Conservation (phyloP, 2,888 invertebrate species). For the Aspidiotus rigidus region DNA sequence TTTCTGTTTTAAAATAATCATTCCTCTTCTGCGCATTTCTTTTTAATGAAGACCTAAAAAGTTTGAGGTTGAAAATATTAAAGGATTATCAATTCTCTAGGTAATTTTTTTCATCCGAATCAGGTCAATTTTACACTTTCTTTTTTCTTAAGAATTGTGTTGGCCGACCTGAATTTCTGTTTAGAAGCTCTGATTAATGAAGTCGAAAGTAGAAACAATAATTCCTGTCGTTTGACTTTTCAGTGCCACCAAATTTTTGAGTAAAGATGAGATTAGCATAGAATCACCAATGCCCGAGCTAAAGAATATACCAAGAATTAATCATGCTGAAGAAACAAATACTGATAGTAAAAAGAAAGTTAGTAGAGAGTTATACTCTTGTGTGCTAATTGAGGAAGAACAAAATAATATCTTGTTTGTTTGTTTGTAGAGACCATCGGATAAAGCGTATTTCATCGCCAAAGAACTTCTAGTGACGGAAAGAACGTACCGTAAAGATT, state of each 20-base stretch:
- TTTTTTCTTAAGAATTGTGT: no score
- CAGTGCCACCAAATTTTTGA: slow-evolving; percentile 29
- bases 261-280: slow-evolving; percentile 20
- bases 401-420: no score
- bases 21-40: no score
- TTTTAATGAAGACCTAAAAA: no score
- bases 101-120: no score
- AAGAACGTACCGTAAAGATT: slow-evolving; percentile 85
- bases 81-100: no score
- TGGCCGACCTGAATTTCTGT: no score
- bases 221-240: neutral
- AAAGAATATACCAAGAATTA: slow-evolving; percentile 19
- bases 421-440: slow-evolving; percentile 45
- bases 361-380: neutral
- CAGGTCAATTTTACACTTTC: no score
- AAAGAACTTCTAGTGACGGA: slow-evolving; percentile 94
- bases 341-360: slow-evolving; percentile 35
- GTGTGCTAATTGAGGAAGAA: no score
- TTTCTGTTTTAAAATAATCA: no score
- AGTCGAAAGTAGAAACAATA: neutral
- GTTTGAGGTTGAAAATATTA: no score
- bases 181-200: neutral
- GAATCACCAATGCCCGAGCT: slow-evolving; percentile 30
- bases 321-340: slow-evolving; percentile 17
- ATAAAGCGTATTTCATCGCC: slow-evolving; percentile 70